Base-by-base conservation (phyloP, 2,888 invertebrate species). In the Volucella inflata region DNA sequence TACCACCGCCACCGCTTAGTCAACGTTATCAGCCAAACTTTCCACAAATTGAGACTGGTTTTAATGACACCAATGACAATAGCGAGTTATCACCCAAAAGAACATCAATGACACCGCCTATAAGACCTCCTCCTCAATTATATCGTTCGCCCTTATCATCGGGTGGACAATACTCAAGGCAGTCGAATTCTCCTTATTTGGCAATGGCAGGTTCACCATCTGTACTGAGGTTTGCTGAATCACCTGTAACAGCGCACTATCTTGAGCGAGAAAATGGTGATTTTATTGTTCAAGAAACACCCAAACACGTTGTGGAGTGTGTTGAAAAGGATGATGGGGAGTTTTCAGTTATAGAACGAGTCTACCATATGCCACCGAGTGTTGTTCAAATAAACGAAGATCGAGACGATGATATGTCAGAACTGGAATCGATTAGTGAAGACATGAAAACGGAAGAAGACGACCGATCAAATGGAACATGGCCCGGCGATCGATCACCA, bases 301-400 rank as follows among this genome's bases (percentile, higher is more conserved):
- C 92, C 17, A 92, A 91, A 67, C 92, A 91, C 40, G 90, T 92
- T 81, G 92, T 92, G 1, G 92, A 92, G 80, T 92, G 92, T 50
- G 91, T 92, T 10, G 92, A 92, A 83, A 91, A 91, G 67, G 92
- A 92, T 16, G 90, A 91, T 87, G 92, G 92, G 0, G 91, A 92
- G 70, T 92, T 92, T 88, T 91, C 92, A 10, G 92, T 92, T n/a
- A 92, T 92, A 68, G 92, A 92, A 82, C 91, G 92, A 79, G 91
- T 92, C 51, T 90, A 92, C 87, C 91, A 91, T 70, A 91, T 92
- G 70, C 91, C 92, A 51, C 91, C 91, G 75, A 91, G 91, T 88
- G 91, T 92, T 44, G 87, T 92, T 70, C 92, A 91, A 83, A 91
- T 92, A 78, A 90, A 91, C 74, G 91, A 91, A 50, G 91, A 91